Conservation (phyloP, 2,888 invertebrate species). For the Dicyrtomina minuta region DNA sequence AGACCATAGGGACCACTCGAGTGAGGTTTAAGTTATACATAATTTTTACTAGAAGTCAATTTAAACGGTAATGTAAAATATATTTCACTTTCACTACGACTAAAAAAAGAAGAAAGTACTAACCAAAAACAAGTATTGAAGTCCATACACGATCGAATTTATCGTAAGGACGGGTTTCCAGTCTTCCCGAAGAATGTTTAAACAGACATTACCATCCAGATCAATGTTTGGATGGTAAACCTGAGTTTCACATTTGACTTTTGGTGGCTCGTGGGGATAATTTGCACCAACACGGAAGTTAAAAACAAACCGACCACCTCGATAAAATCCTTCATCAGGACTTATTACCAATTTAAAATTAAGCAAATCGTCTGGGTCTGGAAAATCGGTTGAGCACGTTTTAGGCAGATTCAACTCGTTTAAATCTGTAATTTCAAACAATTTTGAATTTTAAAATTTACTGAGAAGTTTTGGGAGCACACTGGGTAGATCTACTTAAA, state of each 20-base stretch:
- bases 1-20: no score
- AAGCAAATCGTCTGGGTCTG: constrained; percentile 92
- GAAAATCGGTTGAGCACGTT: constrained; percentile 93
- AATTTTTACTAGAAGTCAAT: no score
- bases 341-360: constrained; percentile 94
- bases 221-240: constrained; percentile 99
- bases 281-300: constrained; percentile 97
- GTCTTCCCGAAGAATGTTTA: constrained; percentile 96
- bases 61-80: no score
- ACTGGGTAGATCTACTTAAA: no score
- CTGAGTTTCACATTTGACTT: constrained; percentile 96
- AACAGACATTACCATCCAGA: constrained; percentile 94
- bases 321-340: constrained; percentile 97
- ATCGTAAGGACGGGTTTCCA: constrained; percentile 99
- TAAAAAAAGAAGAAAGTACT: constrained; percentile 52
- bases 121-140: constrained; percentile 95
- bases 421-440: constrained; percentile 69
- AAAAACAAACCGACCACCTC: constrained; percentile 90
- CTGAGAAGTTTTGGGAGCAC: no score
- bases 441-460: no score
- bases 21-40: no score
- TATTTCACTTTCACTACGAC: no score
- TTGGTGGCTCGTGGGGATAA: constrained; percentile 97
- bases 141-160: constrained; percentile 94
- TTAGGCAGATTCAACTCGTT: constrained; percentile 96